phyloP scores from a whole-genome alignment of 30 jellyfish, hydroid and myxozoan genomes.

The Catostylus mosaicus region DNA sequence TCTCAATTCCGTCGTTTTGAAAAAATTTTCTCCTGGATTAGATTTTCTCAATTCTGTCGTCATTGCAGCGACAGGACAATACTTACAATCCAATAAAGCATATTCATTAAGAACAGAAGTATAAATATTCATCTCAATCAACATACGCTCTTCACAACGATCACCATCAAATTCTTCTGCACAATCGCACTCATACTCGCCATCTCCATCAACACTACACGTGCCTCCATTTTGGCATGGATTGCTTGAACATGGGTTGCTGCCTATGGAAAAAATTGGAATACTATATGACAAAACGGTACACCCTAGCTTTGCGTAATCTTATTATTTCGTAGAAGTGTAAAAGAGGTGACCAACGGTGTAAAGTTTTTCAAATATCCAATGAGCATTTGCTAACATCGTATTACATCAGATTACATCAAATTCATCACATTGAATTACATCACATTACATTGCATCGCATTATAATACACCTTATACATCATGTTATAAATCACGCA shows the following conservation, averaged over 20 bases:
- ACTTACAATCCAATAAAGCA: background rate
- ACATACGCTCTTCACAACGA: background rate
- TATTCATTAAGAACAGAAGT: background rate
- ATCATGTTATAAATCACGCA: background rate
- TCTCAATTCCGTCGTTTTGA: background rate
- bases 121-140: background rate
- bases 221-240: conserved; percentile 51
- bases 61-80: background rate
- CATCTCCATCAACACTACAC: conserved; percentile 8
- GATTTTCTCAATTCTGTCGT: background rate
- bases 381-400: background rate
- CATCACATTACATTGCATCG: background rate
- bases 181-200: conserved; percentile 17
- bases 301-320: background rate
- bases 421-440: background rate
- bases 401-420: background rate
- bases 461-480: background rate
- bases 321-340: too few species aligned
- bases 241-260: conserved; percentile 4
- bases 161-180: background rate
- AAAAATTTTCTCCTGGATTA: background rate
- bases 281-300: background rate
- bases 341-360: background rate
- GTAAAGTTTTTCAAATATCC: background rate
- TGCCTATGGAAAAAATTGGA: background rate